Evolutionary conservation across 2,113 vertebrate genomes (phyloP).

Genomic region (Muntiacus reevesi): DNA sequence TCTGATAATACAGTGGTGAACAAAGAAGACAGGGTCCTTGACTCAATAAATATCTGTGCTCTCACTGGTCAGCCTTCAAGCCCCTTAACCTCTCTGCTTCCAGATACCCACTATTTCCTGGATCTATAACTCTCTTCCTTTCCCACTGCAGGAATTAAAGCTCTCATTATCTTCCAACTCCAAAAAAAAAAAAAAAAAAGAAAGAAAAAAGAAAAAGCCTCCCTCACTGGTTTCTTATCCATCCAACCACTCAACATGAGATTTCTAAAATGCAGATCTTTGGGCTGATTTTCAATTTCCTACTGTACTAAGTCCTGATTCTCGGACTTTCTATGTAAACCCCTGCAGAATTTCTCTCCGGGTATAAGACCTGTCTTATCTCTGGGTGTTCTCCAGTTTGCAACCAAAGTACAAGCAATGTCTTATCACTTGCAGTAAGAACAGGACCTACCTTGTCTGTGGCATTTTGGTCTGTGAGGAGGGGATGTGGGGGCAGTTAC

Average conservation of each 20-base stretch:
- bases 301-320: background rate
- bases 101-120: background rate
- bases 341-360: no score
- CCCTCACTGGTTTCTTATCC: background rate
- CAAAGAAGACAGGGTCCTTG: background rate
- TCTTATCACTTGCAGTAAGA: background rate
- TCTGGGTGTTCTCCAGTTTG: background rate
- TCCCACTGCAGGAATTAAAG: background rate
- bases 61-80: background rate
- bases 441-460: background rate
- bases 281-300: background rate
- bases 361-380: background rate
- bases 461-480: background rate
- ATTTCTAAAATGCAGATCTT: background rate
- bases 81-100: background rate
- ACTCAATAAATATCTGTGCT: background rate
- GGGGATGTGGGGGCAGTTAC: background rate
- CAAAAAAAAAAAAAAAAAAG: background rate
- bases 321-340: background rate
- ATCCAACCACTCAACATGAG: background rate
- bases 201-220: background rate
- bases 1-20: background rate
- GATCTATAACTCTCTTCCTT: background rate
- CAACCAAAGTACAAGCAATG: background rate
- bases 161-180: background rate